These are phyloP conservation scores for Syrista parreyssii DNA, from an alignment of 2,888 invertebrate species.

Conservation along the genomic window DNA sequence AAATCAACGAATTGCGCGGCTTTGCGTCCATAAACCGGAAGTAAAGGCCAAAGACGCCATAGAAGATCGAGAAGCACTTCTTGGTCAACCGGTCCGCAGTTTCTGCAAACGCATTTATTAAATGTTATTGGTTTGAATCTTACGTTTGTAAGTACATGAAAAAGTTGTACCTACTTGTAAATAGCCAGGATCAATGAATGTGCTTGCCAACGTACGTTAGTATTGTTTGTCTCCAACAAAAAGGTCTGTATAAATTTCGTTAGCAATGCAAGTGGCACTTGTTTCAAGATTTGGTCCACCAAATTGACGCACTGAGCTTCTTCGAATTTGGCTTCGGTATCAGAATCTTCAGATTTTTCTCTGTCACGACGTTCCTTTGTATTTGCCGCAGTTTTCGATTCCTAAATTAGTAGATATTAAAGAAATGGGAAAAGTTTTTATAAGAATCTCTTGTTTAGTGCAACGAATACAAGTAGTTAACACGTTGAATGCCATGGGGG, in stretches of 20 bases:
- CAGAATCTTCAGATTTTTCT: slow-evolving; percentile 76
- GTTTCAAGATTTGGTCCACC: slow-evolving; percentile 78
- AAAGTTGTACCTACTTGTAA: slow-evolving; percentile 73
- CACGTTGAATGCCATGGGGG: too few relatives aligned
- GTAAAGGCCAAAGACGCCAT: slow-evolving; percentile 92
- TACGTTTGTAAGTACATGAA: not conserved
- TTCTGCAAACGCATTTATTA: slow-evolving; percentile 67
- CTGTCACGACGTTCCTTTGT: slow-evolving; percentile 71
- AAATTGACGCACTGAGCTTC: slow-evolving; percentile 76
- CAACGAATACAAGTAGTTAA: slow-evolving; percentile 12
- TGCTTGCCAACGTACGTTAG: slow-evolving; percentile 94
- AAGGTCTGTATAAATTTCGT: slow-evolving; percentile 87
- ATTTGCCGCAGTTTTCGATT: slow-evolving; percentile 44
- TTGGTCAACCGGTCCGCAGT: slow-evolving; percentile 82
- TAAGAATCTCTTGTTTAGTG: not conserved
- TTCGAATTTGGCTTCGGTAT: slow-evolving; percentile 75
- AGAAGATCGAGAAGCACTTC: slow-evolving; percentile 83
- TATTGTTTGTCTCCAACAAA: slow-evolving; percentile 92
- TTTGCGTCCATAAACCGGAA: slow-evolving; percentile 91
- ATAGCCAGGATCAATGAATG: slow-evolving; percentile 87
- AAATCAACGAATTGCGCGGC: slow-evolving; percentile 97
- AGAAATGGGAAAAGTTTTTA: not conserved
- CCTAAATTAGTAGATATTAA: slow-evolving; percentile 28
- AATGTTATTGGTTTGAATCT: not conserved
- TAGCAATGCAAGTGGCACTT: slow-evolving; percentile 67